Percentiles rank a stretch among this genome's conserved stretches.
Evolutionary conservation across 2,797 vertebrate species (phyloP).

Genomic region (Podarcis siculus): DNA sequence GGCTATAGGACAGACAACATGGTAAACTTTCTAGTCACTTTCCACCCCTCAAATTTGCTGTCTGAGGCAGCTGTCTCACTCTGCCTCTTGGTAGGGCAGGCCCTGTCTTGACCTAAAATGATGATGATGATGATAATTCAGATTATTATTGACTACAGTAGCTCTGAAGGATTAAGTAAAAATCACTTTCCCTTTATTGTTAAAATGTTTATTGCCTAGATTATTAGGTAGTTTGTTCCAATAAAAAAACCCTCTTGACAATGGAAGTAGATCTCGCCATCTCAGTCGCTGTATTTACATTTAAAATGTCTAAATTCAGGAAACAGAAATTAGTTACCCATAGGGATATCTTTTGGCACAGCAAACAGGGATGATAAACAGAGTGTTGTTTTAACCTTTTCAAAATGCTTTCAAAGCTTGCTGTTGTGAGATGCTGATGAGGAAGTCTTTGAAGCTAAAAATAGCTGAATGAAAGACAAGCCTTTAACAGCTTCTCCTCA

Average conservation of each 20-base stretch:
- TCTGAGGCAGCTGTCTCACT: no score
- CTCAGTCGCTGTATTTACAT: constrained; percentile 32
- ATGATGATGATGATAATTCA: background rate
- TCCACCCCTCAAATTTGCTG: no score
- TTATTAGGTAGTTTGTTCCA: constrained; percentile 39
- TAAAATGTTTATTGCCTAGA: background rate
- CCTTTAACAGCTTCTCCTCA: background rate
- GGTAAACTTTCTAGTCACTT: no score
- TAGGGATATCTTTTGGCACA: constrained; percentile 53
- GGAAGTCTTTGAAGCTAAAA: constrained; percentile 43
- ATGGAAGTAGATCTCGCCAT: constrained; percentile 62
- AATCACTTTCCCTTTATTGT: background rate
- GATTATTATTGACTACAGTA: background rate
- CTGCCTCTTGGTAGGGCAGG: no score
- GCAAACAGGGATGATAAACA: constrained; percentile 38
- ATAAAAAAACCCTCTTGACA: constrained; percentile 51
- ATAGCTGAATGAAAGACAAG: constrained; percentile 27
- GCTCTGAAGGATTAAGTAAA: background rate
- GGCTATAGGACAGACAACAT: no score
- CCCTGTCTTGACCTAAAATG: background rate
- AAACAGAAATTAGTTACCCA: constrained; percentile 55
- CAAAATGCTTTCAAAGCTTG: constrained; percentile 38
- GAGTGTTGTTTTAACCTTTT: constrained; percentile 54
- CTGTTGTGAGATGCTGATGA: constrained; percentile 20
- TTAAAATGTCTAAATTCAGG: constrained; percentile 59